Conservation (phyloP, 2,888 invertebrate genomes). For the Lochmaea capreae region DNA sequence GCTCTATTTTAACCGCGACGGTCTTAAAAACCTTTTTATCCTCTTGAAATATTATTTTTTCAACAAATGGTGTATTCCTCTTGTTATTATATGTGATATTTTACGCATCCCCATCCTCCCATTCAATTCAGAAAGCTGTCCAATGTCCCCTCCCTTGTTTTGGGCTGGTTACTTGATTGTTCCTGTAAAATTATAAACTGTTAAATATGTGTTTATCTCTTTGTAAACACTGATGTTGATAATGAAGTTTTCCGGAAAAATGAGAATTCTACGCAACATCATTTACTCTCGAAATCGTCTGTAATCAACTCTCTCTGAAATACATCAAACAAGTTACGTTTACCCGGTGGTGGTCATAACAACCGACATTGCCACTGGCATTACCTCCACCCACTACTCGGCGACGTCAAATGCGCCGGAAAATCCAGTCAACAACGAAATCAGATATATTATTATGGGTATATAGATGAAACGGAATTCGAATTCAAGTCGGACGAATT, state of each 20-base stretch:
- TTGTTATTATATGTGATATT: no score
- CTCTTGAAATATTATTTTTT: no score
- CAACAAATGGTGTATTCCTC: no score
- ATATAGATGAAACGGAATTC: not conserved
- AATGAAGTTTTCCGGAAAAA: not conserved
- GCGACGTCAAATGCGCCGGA: not conserved
- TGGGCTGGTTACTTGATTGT: no score
- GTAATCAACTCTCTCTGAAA: not conserved
- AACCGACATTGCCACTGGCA: not conserved
- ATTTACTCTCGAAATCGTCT: not conserved
- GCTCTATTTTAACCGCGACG: no score
- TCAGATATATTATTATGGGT: not conserved
- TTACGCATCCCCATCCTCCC: no score
- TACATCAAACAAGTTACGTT: constrained; percentile 2
- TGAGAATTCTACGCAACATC: not conserved
- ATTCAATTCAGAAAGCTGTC: no score
- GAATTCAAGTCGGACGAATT: not conserved
- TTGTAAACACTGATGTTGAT: not conserved
- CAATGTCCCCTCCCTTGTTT: no score
- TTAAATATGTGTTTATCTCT: not conserved
- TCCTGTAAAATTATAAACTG: no score
- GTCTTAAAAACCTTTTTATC: no score
- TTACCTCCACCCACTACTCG: not conserved
- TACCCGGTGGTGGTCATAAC: constrained; percentile 1
- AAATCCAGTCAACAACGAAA: not conserved